A percentile compares a stretch with the other conserved stretches of the same genome.
Evolutionary conservation across 2,113 vertebrate species (phyloP).

Genomic region (Thamnaconus septentrionalis): DNA sequence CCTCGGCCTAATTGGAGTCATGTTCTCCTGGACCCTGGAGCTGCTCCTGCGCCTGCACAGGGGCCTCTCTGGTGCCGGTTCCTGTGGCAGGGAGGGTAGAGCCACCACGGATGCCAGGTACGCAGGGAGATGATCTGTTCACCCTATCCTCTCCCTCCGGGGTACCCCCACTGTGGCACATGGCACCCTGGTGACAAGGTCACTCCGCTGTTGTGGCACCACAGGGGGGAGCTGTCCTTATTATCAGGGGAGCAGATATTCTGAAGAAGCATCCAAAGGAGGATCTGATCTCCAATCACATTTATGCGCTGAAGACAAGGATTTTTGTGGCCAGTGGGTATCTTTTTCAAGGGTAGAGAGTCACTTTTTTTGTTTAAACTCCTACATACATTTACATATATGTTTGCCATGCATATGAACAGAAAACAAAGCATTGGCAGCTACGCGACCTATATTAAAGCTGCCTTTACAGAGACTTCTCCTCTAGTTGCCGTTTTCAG

Average conservation of each 20-base stretch:
- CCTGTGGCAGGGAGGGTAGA: slow-evolving; percentile 53
- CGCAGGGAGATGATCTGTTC: slow-evolving; percentile 63
- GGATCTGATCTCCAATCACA: slow-evolving; percentile 59
- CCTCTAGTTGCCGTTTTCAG: too few relatives aligned
- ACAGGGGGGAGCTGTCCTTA: slow-evolving; percentile 60
- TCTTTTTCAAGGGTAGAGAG: slow-evolving; percentile 53
- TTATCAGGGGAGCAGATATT: slow-evolving; percentile 59
- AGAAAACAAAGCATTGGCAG: too few relatives aligned
- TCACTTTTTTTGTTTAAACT: too few relatives aligned
- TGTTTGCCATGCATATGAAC: too few relatives aligned
- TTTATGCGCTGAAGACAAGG: slow-evolving; percentile 52
- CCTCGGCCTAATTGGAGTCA: slow-evolving; percentile 73
- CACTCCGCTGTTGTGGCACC: slow-evolving; percentile 57
- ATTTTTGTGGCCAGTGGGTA: slow-evolving; percentile 57
- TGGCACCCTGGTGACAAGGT: slow-evolving; percentile 68
- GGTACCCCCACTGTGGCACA: slow-evolving; percentile 59
- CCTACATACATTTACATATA: too few relatives aligned
- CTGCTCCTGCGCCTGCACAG: slow-evolving; percentile 42
- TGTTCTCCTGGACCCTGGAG: slow-evolving; percentile 66
- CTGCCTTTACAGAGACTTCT: too few relatives aligned
- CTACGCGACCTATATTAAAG: too few relatives aligned
- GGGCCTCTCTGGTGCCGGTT: slow-evolving; percentile 43
- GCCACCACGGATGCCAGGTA: slow-evolving; percentile 39
- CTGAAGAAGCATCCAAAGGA: slow-evolving; percentile 54
- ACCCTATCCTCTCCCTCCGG: slow-evolving; percentile 53